Conservation (phyloP, 1,140 invertebrate species). For the Bombus pascuorum region DNA sequence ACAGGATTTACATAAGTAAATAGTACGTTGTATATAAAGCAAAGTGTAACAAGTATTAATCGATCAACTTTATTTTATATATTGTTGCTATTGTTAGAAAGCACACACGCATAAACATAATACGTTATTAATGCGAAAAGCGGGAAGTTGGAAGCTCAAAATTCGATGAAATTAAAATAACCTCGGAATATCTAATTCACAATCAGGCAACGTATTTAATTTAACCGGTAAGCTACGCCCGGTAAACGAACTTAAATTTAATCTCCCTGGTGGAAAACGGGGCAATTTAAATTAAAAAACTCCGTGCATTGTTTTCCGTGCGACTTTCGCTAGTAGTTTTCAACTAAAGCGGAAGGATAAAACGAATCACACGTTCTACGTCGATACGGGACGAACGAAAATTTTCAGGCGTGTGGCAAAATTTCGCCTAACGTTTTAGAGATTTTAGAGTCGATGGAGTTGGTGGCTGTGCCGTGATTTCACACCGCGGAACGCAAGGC, state of each 20-base stretch:
- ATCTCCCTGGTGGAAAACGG: neutral
- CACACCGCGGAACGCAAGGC: neutral
- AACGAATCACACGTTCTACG: neutral
- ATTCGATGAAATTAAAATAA: neutral
- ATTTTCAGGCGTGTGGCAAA: neutral
- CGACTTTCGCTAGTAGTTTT: neutral
- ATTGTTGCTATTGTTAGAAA: too few species aligned
- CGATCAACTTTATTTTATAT: too few species aligned
- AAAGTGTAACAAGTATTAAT: too few species aligned
- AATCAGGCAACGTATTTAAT: constrained; percentile 1
- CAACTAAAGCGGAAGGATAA: neutral
- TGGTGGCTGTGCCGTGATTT: neutral
- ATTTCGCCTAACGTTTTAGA: neutral
- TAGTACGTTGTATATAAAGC: too few species aligned
- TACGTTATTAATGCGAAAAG: neutral
- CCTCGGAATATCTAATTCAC: constrained; percentile 31
- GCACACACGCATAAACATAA: neutral
- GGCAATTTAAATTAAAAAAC: constrained; percentile 8
- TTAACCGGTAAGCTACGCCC: neutral
- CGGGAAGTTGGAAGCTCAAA: neutral
- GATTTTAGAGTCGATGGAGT: neutral
- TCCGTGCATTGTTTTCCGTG: neutral
- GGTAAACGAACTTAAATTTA: constrained; percentile 1
- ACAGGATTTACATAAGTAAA: too few species aligned
- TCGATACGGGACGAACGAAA: neutral